Conservation (phyloP, 2,797 vertebrate species). For the Bradypodion pumilum region DNA sequence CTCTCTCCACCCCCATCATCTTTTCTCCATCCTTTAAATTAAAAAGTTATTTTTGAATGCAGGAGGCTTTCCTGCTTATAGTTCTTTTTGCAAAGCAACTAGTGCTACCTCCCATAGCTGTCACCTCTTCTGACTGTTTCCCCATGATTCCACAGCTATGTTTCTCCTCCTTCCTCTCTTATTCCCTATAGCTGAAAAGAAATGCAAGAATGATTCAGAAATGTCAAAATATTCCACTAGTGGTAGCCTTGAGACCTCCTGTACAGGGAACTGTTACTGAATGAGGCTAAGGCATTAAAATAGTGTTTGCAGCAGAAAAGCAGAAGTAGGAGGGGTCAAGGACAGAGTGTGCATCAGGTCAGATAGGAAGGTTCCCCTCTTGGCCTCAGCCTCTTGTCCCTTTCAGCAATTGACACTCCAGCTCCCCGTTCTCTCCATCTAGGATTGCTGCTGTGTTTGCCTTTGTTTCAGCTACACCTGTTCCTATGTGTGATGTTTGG, state of each 20-base stretch:
- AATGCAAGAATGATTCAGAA: constrained; percentile 63
- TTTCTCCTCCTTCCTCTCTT: constrained; percentile 49
- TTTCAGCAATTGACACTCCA: not conserved
- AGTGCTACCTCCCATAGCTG: not conserved
- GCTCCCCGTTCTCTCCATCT: not conserved
- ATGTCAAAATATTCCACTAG: constrained; percentile 67
- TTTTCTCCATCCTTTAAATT: not conserved
- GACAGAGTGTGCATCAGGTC: not conserved
- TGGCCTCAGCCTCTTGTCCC: not conserved
- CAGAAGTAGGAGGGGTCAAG: fast-evolving
- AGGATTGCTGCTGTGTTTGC: not conserved
- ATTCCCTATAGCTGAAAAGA: constrained; percentile 54
- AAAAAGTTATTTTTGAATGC: no score
- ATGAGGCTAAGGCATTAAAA: constrained; percentile 38
- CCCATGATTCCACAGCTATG: not conserved
- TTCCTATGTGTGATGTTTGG: not conserved
- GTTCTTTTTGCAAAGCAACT: constrained; percentile 30
- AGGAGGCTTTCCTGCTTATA: not conserved
- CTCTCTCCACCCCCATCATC: not conserved
- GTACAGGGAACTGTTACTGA: constrained; percentile 51
- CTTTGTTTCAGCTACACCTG: not conserved
- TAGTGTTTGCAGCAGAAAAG: fast-evolving
- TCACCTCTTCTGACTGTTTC: not conserved
- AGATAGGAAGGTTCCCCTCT: not conserved
- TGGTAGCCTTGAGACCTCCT: constrained; percentile 46